Percentiles rank a stretch among this genome's conserved stretches.
phyloP scores from a whole-genome alignment of 2,113 vertebrate species.

The Otolemur garnettii region DNA sequence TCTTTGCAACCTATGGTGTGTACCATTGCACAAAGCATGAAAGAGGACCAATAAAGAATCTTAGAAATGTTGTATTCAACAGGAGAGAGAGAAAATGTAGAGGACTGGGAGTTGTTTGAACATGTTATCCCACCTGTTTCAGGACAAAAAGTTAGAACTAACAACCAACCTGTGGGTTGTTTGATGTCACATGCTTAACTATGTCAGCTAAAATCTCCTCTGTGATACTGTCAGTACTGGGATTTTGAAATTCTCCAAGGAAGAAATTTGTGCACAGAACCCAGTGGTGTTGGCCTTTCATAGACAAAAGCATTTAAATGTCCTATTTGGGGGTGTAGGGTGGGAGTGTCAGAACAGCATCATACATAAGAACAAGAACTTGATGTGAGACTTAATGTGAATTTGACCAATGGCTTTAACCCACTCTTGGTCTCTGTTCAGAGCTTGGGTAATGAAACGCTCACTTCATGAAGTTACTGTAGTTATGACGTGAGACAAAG shows the following conservation, averaged over 20 bases:
- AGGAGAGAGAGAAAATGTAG: not conserved
- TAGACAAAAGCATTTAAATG: not conserved
- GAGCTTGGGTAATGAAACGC: not conserved
- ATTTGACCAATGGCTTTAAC: not conserved
- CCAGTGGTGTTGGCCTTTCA: not conserved
- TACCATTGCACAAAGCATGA: conserved; percentile 13
- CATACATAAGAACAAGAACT: not conserved
- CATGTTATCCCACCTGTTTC: not conserved
- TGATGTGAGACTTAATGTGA: conserved; percentile 7
- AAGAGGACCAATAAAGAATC: not conserved
- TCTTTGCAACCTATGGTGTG: not conserved
- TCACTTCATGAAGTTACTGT: not conserved
- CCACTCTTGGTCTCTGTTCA: not conserved
- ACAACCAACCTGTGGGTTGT: not conserved
- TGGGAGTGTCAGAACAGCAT: not conserved
- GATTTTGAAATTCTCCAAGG: not conserved
- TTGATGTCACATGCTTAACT: not conserved
- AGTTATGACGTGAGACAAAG: not conserved
- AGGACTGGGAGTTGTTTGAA: not conserved
- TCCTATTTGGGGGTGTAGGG: not conserved
- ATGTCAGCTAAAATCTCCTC: not conserved
- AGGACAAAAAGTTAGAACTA: not conserved
- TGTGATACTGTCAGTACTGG: not conserved
- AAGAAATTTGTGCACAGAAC: not conserved
- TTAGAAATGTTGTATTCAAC: conserved; percentile 34